Conservation (phyloP, 2,113 vertebrate species). For the Arothron firmamentum region DNA sequence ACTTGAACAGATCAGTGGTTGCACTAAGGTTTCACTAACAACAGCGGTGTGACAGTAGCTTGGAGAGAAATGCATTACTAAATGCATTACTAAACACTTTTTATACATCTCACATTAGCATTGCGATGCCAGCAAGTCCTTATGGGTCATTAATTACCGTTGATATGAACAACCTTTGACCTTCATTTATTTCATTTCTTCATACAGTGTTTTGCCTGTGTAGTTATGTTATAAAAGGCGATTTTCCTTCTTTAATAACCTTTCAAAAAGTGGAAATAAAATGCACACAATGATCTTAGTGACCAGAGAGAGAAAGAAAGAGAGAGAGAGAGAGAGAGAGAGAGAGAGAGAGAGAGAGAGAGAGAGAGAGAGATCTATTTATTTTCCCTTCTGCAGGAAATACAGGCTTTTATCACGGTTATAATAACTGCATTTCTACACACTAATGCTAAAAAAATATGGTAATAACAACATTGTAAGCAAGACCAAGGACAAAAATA, state of each 20-base stretch:
- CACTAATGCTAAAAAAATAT: no score
- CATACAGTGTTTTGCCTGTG: not conserved
- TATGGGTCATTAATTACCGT: not conserved
- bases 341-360: not conserved
- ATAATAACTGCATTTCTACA: no score
- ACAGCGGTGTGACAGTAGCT: conserved; percentile 21
- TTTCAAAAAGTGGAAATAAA: not conserved
- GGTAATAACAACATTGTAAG: no score
- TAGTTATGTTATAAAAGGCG: not conserved
- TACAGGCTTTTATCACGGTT: no score
- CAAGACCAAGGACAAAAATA: no score
- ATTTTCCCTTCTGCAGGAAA: not conserved
- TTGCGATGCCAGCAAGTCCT: not conserved
- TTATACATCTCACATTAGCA: no score
- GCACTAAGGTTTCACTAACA: conserved; percentile 37
- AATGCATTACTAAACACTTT: no score
- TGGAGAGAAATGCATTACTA: conserved; percentile 13
- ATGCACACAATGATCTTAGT: not conserved
- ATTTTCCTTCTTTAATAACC: not conserved
- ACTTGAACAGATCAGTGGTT: conserved; percentile 40
- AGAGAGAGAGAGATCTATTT: not conserved
- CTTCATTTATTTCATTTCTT: not conserved
- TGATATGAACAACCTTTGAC: not conserved
- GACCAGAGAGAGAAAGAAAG: not conserved
- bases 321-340: not conserved